Evolutionary conservation across 2,888 invertebrate genomes (phyloP).

Genomic region (Drosophila merina): DNA sequence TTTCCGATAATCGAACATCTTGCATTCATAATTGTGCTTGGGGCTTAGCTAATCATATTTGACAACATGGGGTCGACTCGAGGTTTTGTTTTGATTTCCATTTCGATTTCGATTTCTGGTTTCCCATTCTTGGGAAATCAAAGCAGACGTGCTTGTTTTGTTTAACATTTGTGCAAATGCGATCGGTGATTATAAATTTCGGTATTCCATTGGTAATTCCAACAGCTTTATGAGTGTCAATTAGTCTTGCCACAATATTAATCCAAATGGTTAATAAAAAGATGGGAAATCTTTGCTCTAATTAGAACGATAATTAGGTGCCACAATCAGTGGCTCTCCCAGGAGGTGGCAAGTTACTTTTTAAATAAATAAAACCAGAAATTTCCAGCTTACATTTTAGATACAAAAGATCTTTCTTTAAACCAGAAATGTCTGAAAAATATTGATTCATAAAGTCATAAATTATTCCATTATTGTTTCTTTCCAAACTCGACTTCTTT

Average conservation of each 20-base stretch:
- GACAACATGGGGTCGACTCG: conserved; percentile 63
- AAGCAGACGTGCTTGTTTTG: conserved; percentile 47
- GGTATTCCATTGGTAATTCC: conserved; percentile 47
- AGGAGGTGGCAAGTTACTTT: background rate
- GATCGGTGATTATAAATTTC: conserved; percentile 23
- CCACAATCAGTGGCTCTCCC: background rate
- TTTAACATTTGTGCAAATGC: conserved; percentile 43
- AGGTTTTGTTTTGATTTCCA: conserved; percentile 16
- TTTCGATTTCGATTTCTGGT: conserved; percentile 43
- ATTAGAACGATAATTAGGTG: conserved; percentile 14
- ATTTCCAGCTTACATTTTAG: no score
- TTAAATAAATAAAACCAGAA: background rate
- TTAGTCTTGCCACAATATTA: conserved; percentile 56
- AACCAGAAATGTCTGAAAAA: no score
- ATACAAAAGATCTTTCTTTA: no score
- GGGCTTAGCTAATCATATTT: conserved; percentile 56
- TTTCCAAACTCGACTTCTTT: background rate
- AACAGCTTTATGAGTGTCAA: conserved; percentile 65
- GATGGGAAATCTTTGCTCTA: conserved; percentile 51
- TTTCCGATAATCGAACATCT: conserved; percentile 46
- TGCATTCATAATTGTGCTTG: conserved; percentile 17
- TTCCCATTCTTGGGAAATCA: conserved; percentile 3
- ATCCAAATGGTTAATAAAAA: conserved; percentile 58
- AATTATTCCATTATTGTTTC: background rate
- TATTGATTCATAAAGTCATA: background rate